Conservation (phyloP, 2,797 vertebrate species). For the Buceros bicornis region DNA sequence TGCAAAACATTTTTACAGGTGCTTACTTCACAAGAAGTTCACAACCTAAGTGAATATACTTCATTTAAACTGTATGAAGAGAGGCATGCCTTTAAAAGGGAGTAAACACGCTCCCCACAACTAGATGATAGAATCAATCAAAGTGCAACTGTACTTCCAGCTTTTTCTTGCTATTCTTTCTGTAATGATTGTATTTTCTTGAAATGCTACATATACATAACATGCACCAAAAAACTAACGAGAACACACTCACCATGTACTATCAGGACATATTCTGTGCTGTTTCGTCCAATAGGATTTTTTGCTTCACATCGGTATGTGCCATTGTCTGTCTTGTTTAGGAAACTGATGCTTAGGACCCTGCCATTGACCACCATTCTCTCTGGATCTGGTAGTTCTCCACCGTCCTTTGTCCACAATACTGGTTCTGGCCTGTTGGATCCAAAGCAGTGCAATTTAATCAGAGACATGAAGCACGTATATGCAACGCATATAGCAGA, state of each 20-base stretch:
- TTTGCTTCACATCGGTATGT: constrained; percentile 98
- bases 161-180: not conserved
- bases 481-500: not conserved
- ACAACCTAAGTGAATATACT: not conserved
- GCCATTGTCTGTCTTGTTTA: constrained; percentile 99
- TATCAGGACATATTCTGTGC: constrained; percentile 94
- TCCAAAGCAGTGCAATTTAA: constrained; percentile 5
- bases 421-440: constrained; percentile 91
- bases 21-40: not conserved
- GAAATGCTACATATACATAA: not conserved
- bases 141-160: not conserved
- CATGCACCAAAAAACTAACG: not conserved
- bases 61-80: not conserved
- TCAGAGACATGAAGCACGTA: not conserved
- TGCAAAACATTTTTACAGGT: not conserved
- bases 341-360: constrained; percentile 93
- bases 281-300: constrained; percentile 94
- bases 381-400: constrained; percentile 95
- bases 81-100: not conserved
- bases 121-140: not conserved
- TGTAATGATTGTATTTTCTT: not conserved
- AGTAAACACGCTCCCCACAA: not conserved
- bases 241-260: constrained; percentile 91
- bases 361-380: constrained; percentile 97
- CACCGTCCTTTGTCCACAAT: constrained; percentile 97